Evolutionary conservation across 2,797 vertebrate genomes (phyloP), one percentile per base, ranked within the genome.

Genomic region (Sphenodon punctatus): DNA sequence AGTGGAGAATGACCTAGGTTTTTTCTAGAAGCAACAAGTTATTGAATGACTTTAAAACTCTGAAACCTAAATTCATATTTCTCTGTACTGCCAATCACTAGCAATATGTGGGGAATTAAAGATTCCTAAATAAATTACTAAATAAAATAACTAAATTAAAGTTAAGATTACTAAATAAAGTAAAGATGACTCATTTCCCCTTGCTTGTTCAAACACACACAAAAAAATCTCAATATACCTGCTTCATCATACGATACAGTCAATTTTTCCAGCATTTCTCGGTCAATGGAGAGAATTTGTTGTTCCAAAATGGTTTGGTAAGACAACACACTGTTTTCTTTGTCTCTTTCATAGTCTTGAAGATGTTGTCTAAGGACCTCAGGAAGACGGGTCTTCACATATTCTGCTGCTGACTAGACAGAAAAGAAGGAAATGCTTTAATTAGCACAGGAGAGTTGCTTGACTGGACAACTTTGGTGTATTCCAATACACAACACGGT

Each of bases 221-320:
- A 49, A n/a, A n/a, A 36, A 23, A 36, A 3, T 15, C 27, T 30
- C 6, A 41, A 68, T 91, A 32, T 94, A 99, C 98, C 98, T 97
- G 98, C 98, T 96, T 99, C 98, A 22, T 99, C 98, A 25, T 98
- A 98, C 59, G 97, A 96, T 5, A 97, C 96, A 0, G 98, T 97
- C 56, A 99, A 94, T 89, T 98, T 99, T 73, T 98, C 97, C 86
- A 99, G 95, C 94, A 99, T 97, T 87, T 99, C 97, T 86, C 96
- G 95, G 92, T 99, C 98, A 68, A 99, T 91, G 5, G 95, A 96
- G 11, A 99, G 88, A 89, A 99, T 99, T 93, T 99, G 98, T 93
- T 99, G 97, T 88, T 98, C 97, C 89, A 99, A 95, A 91, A 99
- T 99, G 84, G 97, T 97, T 19, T 97, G 97, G 87, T 98, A 98